Percentiles rank a stretch among this genome's conserved stretches.
Evolutionary conservation across 64 coral and sea anemone genomes (phyloP).

Genomic region (Cladopsammia gracilis): DNA sequence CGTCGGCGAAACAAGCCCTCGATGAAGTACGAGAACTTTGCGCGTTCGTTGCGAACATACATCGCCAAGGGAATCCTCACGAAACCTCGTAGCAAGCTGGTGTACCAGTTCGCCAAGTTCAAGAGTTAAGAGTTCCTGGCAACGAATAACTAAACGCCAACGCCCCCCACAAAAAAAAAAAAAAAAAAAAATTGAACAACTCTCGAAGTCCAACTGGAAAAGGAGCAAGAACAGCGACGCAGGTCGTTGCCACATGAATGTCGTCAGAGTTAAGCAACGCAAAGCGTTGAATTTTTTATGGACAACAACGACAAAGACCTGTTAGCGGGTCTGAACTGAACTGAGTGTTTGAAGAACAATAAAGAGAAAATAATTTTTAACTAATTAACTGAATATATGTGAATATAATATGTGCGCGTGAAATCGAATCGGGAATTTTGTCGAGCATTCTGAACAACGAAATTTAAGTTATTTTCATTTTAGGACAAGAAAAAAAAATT

Average conservation of each 20-base stretch:
- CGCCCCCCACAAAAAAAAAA: background rate
- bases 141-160: background rate
- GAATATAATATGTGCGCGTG: background rate
- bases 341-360: background rate
- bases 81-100: slow-evolving; percentile 78
- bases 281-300: background rate
- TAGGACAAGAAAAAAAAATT: background rate
- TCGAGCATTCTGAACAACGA: background rate
- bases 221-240: background rate
- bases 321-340: background rate
- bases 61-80: slow-evolving; percentile 74
- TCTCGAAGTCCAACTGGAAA: background rate
- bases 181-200: background rate
- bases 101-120: slow-evolving; percentile 51
- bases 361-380: background rate
- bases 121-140: background rate
- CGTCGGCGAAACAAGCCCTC: slow-evolving; percentile 58
- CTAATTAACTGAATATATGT: background rate
- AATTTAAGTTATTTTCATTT: background rate
- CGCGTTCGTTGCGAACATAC: slow-evolving; percentile 70
- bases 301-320: background rate
- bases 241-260: background rate
- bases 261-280: background rate
- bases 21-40: slow-evolving; percentile 87
- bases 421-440: background rate